Evolutionary conservation across 2,113 vertebrate species (phyloP), one percentile per base, ranked within the genome.

Genomic region (Oreamnos americanus): DNA sequence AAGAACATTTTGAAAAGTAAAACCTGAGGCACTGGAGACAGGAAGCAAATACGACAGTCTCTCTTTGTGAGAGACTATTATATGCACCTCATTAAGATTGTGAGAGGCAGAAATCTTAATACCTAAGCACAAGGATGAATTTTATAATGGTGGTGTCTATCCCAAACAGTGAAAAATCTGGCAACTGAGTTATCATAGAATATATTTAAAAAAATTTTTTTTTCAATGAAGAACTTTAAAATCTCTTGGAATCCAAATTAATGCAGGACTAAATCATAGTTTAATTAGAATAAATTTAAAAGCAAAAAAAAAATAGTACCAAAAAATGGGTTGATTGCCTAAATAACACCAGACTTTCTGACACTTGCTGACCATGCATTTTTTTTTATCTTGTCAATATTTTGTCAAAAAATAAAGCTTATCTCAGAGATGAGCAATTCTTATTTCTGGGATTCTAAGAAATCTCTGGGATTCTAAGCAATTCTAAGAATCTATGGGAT

Each of bases 211-310:
- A 53, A 11, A 21, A 67, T n/a, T n/a, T n/a, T n/a, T n/a, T n/a
- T n/a, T n/a, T 81, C 30, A 83, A 6, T 57, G 2, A 95, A 96
- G 43, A 94, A 51, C 19, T 43, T 96, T 86, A 82, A 96, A 93
- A 92, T 84, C 78, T 15, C 17, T 91, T 86, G 25, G 6, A 92
- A 55, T 94, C 92, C 47, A 92, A 81, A 91, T 11, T 84, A 93
- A 58, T 67, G 23, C 58, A 82, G 28, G 3, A 85, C 39, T 88
- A 88, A 93, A 53, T 78, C 89, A 88, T 45, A 86, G 9, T 81
- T 57, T 64, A 21, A 19, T 78, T 82, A 81, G 15, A 91, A 86
- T 67, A 89, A 58, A 82, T 91, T 74, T 60, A 94, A 96, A 87
- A 60, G 26, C n/a, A 51, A 49, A 51, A 53, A 47, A 30, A 79